Evolutionary conservation across 2,797 vertebrate genomes (phyloP).

Genomic region (Muscicapa striata): DNA sequence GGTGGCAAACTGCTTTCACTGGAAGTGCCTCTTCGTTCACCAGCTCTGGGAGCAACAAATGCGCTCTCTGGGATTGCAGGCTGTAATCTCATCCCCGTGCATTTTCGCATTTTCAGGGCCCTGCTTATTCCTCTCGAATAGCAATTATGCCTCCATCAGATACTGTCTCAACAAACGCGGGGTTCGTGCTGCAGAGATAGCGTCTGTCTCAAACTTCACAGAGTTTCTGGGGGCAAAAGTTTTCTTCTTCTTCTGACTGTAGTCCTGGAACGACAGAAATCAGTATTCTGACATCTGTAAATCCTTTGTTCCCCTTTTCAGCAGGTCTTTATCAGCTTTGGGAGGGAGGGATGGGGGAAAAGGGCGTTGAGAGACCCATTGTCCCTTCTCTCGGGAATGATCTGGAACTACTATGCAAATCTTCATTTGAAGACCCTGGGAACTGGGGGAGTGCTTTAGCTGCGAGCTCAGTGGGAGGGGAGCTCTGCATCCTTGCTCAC

Average conservation of each 20-base stretch:
- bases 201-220: slow-evolving; percentile 21
- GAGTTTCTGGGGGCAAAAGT: not conserved
- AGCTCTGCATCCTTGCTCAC: not conserved
- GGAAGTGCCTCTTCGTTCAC: not conserved
- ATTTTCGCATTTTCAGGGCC: not conserved
- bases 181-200: not conserved
- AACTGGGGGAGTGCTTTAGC: slow-evolving; percentile 61
- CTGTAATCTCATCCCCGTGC: not conserved
- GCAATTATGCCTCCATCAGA: not conserved
- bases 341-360: not conserved
- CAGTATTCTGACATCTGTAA: slow-evolving; percentile 56
- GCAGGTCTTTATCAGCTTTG: slow-evolving; percentile 28
- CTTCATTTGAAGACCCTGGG: slow-evolving; percentile 70
- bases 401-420: slow-evolving; percentile 69
- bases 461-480: slow-evolving; percentile 16
- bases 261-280: slow-evolving; percentile 26
- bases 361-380: slow-evolving; percentile 42
- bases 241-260: slow-evolving; percentile 1
- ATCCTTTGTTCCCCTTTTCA: slow-evolving; percentile 59
- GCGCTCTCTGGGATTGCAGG: not conserved
- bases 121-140: not conserved
- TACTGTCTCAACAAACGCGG: not conserved
- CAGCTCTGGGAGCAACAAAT: not conserved
- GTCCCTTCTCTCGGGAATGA: slow-evolving; percentile 54
- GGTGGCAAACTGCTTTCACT: slow-evolving; percentile 56